Percentiles rank a stretch among this genome's conserved stretches.
Conservation (phyloP, 2,113 vertebrate genomes). For the Pitta sordida region DNA sequence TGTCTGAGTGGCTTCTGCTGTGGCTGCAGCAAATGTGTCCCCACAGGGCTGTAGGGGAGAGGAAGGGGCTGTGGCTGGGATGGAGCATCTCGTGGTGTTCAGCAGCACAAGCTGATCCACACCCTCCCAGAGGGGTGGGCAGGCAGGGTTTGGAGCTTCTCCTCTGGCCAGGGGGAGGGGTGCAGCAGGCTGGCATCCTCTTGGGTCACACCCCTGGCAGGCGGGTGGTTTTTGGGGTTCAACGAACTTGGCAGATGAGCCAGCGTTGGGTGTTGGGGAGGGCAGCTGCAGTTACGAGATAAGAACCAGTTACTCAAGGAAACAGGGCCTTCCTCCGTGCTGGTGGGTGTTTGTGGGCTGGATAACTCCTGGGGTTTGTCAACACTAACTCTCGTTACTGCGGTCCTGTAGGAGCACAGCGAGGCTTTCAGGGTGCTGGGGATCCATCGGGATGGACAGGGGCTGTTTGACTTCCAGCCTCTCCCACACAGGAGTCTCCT, state of each 20-base stretch:
- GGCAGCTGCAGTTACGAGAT: not conserved
- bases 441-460: not conserved
- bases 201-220: fast-evolving
- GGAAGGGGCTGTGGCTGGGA: not conserved
- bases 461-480: not conserved
- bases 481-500: not conserved
- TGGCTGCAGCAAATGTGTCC: not conserved
- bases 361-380: not conserved
- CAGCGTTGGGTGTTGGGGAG: not conserved
- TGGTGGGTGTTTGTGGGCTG: not conserved
- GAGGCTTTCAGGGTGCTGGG: fast-evolving
- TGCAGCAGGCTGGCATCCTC: not conserved
- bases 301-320: not conserved
- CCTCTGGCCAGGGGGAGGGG: fast-evolving
- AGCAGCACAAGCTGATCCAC: not conserved
- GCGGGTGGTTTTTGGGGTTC: fast-evolving
- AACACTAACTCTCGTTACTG: not conserved
- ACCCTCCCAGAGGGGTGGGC: not conserved
- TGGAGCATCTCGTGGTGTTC: not conserved
- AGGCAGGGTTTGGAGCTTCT: fast-evolving
- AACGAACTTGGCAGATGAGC: not conserved
- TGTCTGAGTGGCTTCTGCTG: not conserved
- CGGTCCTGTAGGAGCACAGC: not conserved
- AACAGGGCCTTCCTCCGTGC: not conserved
- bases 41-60: not conserved